These are phyloP conservation scores for Mythimna impura DNA, from an alignment of 2,888 invertebrate species.

Conservation along the genomic window DNA sequence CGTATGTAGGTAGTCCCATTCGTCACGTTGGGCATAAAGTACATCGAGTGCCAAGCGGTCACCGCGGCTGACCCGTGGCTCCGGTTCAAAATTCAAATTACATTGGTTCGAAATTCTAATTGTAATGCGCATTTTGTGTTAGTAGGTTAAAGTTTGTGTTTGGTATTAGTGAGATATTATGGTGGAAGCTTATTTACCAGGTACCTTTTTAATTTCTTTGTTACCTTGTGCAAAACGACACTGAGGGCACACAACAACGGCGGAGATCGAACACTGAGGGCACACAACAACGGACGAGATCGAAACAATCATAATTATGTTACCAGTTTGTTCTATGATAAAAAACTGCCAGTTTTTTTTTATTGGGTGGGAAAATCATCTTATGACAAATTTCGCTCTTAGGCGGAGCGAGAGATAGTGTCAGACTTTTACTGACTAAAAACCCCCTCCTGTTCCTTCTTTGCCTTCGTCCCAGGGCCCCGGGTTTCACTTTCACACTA, in stretches of 20 bases:
- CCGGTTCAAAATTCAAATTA: slow-evolving; percentile 59
- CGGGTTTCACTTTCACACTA: no score
- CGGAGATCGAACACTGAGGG: not conserved
- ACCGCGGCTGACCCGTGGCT: slow-evolving; percentile 45
- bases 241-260: not conserved
- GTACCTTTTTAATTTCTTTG: no score
- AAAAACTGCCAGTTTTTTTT: no score
- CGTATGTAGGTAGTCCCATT: slow-evolving; percentile 53
- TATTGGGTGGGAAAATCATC: no score
- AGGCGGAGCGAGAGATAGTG: no score
- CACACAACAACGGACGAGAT: not conserved
- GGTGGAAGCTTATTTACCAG: not conserved
- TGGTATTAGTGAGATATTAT: not conserved
- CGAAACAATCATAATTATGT: not conserved
- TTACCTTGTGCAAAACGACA: not conserved
- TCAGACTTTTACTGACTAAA: no score
- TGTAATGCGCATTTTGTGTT: slow-evolving; percentile 38
- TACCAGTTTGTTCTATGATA: not conserved
- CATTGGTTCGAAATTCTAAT: slow-evolving; percentile 52
- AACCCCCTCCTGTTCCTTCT: no score
- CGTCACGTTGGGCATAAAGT: slow-evolving; percentile 59
- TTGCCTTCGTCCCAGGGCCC: no score
- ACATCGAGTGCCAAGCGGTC: slow-evolving; percentile 64
- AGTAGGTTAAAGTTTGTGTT: slow-evolving; percentile 20
- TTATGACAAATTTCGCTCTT: no score